Evolutionary conservation across 2,888 invertebrate genomes (phyloP), one percentile per base, ranked within the genome.

Genomic region (Phasia obesa): DNA sequence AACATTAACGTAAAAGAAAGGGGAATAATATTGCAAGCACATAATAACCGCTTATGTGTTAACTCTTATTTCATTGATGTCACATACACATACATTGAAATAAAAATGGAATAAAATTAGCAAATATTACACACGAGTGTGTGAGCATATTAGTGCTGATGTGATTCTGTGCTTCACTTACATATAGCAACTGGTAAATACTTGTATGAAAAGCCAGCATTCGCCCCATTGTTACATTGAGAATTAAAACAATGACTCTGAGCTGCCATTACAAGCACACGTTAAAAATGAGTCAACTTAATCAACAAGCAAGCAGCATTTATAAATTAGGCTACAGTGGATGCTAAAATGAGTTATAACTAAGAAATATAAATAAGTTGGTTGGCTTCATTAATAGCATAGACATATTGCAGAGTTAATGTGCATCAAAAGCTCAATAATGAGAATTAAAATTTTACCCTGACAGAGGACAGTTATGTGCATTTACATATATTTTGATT

Each of bases 31-130:
- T 62, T 11, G 9, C 35, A 35, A 11, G 9, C 31, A 31, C 2
- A 31, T 31, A 35, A 35, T 81, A 73, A 62, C 19, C 47, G 73
- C 55, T 77, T 76, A 81, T 71, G 76, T 71, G 76, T 76, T 53
- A 76, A 81, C 65, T 81, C 60, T 49, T 67, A 67, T 70, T 67
- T 77, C 77, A 35, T 77, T 81, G 71, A 60, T 76, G 71, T 73
- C 77, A 77, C 62, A 77, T 42, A 51, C 31, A 53, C 71, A 17
- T 7, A 53, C 71, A 17, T 7, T 53, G 11, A 11, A 35, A 35
- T 35, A 11, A 35, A 35, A 35, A 35, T 35, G 42, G 13, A n/a
- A 47, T 27, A 25, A 25, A 57, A 75, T 19, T 53, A 38, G 25
- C 35, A n/a, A 23, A 4, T 15, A 42, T 3, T 42, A 42, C 42